Percentiles rank a stretch among this genome's conserved stretches.
Conservation (phyloP, 2,113 vertebrate species). For the Chloroceryle aenea region DNA sequence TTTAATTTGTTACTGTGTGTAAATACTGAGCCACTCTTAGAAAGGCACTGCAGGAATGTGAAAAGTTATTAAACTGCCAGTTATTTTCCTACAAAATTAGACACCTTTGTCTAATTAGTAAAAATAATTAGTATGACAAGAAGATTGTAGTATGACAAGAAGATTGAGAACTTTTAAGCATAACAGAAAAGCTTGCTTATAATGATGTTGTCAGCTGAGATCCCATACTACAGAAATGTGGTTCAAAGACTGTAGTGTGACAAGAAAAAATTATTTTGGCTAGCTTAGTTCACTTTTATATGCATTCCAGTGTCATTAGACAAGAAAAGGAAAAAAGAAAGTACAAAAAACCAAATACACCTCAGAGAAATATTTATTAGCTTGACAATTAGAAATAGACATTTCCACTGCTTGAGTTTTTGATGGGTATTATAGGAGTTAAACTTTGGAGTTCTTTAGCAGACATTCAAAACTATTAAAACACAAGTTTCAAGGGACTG, state of each 20-base stretch:
- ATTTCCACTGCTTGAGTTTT: not conserved
- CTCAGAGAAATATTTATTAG: slow-evolving; percentile 1
- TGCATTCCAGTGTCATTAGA: not conserved
- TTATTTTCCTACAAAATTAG: slow-evolving; percentile 38
- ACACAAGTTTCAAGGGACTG: not conserved
- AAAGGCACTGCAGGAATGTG: not conserved
- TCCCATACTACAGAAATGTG: not conserved
- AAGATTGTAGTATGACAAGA: slow-evolving; percentile 16
- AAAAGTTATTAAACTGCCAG: slow-evolving; percentile 31
- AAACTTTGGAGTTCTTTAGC: slow-evolving; percentile 12
- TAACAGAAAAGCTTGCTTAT: slow-evolving; percentile 12
- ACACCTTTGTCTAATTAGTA: not conserved
- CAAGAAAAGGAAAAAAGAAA: not conserved
- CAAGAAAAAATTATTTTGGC: slow-evolving; percentile 14
- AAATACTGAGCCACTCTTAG: not conserved
- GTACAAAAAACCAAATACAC: not conserved
- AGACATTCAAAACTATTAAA: slow-evolving; percentile 18
- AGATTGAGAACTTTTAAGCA: slow-evolving; percentile 31
- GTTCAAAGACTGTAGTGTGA: not conserved
- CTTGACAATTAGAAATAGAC: slow-evolving; percentile 4
- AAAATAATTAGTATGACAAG: slow-evolving; percentile 34
- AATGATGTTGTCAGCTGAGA: not conserved
- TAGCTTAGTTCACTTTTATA: not conserved
- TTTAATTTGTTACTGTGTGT: slow-evolving; percentile 16
- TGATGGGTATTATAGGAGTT: not conserved